A percentile compares a stretch with the other conserved stretches of the same genome.
phyloP scores from a whole-genome alignment of 2,113 vertebrate genomes.

The Vombatus ursinus region DNA sequence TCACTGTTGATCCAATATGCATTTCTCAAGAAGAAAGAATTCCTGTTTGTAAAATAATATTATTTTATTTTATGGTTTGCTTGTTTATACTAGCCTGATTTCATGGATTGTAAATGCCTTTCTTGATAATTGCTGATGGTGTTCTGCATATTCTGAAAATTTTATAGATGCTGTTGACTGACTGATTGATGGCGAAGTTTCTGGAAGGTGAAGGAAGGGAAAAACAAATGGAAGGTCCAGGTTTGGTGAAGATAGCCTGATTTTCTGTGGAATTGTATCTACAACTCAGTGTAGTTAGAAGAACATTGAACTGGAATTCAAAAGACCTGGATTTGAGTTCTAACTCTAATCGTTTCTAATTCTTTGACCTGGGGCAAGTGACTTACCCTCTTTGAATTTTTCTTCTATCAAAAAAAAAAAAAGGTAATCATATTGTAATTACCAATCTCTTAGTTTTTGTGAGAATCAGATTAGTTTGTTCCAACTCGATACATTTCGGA shows the following conservation, averaged over 20 bases:
- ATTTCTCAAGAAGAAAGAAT: neutral
- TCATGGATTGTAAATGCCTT: neutral
- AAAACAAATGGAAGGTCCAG: neutral
- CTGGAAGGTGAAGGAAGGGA: neutral
- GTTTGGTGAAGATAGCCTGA: neutral
- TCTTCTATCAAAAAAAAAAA: neutral
- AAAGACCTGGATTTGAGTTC: neutral
- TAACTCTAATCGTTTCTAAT: neutral
- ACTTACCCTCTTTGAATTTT: neutral
- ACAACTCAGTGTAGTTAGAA: neutral
- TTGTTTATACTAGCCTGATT: neutral
- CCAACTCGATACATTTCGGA: neutral
- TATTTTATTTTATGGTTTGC: constrained; percentile 1
- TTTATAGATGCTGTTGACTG: neutral
- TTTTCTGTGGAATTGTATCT: neutral
- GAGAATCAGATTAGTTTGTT: neutral
- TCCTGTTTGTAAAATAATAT: neutral
- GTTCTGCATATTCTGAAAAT: constrained; percentile 4
- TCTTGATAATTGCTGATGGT: constrained; percentile 9
- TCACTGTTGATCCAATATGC: neutral
- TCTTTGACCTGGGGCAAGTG: neutral
- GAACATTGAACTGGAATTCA: neutral
- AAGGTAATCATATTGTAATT: neutral
- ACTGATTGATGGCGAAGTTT: neutral
- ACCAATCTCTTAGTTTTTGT: neutral